A percentile compares a stretch with the other conserved stretches of the same genome.
phyloP scores from a whole-genome alignment of 2,113 vertebrate species.

The Ifrita kowaldi region DNA sequence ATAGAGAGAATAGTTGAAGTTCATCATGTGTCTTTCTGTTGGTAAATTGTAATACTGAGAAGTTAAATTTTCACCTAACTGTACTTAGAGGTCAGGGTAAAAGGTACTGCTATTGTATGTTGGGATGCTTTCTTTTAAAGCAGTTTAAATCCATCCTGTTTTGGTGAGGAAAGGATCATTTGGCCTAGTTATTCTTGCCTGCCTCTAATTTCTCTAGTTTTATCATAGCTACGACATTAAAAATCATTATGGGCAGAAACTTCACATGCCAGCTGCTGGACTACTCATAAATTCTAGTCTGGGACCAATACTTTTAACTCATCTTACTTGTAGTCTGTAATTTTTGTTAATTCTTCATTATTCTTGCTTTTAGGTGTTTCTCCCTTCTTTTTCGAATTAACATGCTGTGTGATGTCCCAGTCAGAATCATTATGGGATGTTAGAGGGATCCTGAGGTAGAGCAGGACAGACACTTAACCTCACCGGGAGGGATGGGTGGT shows the following conservation, averaged over 20 bases:
- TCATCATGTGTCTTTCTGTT: background rate
- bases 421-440: background rate
- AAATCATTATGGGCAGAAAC: background rate
- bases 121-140: background rate
- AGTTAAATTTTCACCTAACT: background rate
- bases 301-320: background rate
- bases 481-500: background rate
- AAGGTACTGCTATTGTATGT: background rate
- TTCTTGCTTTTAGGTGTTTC: background rate
- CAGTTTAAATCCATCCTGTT: background rate
- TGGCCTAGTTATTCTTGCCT: background rate
- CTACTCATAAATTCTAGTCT: background rate
- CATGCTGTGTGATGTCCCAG: background rate
- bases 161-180: background rate
- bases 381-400: background rate
- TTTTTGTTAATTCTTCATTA: background rate
- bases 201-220: background rate
- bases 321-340: background rate
- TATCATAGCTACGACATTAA: background rate
- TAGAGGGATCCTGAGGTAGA: background rate
- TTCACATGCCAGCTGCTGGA: constrained; percentile 21
- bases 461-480: background rate
- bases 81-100: background rate
- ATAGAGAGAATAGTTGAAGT: background rate
- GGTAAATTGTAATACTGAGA: background rate